A percentile compares a stretch with the other conserved stretches of the same genome.
phyloP scores from a whole-genome alignment of 2,888 invertebrate genomes.

The Seira sanloemensis region DNA sequence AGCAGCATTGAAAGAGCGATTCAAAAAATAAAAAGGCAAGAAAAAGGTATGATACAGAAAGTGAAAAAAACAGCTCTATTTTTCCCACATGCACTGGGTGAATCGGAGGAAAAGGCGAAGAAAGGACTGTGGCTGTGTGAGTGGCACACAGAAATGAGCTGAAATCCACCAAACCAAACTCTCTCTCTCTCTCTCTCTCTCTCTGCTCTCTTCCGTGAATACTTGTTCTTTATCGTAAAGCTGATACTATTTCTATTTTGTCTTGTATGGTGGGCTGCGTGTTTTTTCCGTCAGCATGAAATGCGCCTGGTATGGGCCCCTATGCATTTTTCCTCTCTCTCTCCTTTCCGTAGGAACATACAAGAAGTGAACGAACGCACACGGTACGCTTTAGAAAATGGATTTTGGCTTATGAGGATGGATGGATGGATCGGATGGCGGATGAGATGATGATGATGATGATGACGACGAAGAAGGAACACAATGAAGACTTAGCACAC shows the following conservation, averaged over 20 bases:
- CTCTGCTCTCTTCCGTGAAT: not conserved
- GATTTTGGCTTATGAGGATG: slow-evolving; percentile 7
- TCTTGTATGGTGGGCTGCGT: not conserved
- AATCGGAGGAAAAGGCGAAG: not conserved
- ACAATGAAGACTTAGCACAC: not conserved
- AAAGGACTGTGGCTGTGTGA: slow-evolving; percentile 1
- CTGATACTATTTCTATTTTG: not conserved
- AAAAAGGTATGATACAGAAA: not conserved
- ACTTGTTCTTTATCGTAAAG: not conserved
- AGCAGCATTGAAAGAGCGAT: too few relatives aligned
- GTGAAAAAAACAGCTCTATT: not conserved
- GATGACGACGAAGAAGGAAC: not conserved
- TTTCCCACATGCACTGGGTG: slow-evolving; percentile 13
- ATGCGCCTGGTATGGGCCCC: not conserved
- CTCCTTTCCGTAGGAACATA: too few relatives aligned
- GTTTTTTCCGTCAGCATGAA: not conserved
- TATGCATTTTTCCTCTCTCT: not conserved
- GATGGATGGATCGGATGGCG: not conserved
- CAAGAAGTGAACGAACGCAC: not conserved
- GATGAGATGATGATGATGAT: not conserved
- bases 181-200: not conserved
- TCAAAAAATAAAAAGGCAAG: not conserved
- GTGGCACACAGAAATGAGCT: not conserved
- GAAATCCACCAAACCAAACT: not conserved
- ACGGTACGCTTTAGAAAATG: not conserved